Evolutionary conservation across 2,113 vertebrate species (phyloP).

Genomic region (Myotis brandtii): DNA sequence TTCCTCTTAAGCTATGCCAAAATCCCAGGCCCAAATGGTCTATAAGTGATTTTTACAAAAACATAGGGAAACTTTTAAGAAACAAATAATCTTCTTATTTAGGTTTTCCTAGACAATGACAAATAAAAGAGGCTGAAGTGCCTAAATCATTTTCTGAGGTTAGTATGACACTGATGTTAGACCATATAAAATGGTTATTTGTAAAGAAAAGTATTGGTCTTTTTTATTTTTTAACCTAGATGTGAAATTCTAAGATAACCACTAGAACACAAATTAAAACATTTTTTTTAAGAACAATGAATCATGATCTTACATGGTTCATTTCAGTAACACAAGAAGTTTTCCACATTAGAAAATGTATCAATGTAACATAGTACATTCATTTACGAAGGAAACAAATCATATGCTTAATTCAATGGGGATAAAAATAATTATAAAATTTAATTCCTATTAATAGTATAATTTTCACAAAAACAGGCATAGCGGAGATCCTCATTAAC

Average conservation of each 20-base stretch:
- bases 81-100: not conserved
- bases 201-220: not conserved
- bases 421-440: not conserved
- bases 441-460: not conserved
- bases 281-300: not conserved
- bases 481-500: not conserved
- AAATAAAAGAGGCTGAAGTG: not conserved
- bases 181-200: not conserved
- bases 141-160: not conserved
- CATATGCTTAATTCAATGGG: not conserved
- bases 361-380: not conserved
- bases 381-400: not conserved
- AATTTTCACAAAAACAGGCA: not conserved
- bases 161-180: not conserved
- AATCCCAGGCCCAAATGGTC: not conserved
- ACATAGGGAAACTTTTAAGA: not conserved
- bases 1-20: not conserved
- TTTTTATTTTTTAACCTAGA: not conserved
- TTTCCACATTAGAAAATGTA: constrained; percentile 17
- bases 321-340: not conserved
- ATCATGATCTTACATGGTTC: not conserved
- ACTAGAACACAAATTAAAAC: not conserved
- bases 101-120: not conserved
- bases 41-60: not conserved
- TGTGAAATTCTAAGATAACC: constrained; percentile 4